A percentile compares a stretch with the other conserved stretches of the same genome.
Evolutionary conservation across 2,888 invertebrate species (phyloP).

Genomic region (Petrolisthes cinctipes): DNA sequence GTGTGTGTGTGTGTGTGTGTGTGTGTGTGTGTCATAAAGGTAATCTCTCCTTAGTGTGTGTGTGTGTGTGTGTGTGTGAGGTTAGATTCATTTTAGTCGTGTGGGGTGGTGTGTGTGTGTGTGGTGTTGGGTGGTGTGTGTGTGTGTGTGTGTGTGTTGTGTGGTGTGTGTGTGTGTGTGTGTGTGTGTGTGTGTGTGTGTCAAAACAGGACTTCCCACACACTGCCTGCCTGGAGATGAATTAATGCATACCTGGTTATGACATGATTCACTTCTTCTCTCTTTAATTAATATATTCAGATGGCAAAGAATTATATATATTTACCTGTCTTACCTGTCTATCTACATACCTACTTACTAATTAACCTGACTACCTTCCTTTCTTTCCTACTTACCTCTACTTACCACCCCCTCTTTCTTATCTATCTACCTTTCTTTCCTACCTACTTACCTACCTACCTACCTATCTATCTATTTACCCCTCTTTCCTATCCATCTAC

Average conservation of each 20-base stretch:
- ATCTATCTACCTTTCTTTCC: no score
- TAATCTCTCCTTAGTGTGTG: no score
- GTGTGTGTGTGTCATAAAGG: no score
- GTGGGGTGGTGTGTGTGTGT: neutral
- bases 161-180: neutral
- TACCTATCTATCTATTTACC: no score
- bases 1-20: neutral
- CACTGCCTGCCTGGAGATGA: no score
- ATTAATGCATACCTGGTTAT: neutral
- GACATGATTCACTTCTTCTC: neutral
- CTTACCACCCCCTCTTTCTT: no score
- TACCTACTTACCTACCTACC: no score
- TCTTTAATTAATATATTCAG: neutral
- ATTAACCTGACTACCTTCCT: no score
- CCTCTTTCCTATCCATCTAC: no score
- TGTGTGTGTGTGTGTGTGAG: neutral
- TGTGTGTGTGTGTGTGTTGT: neutral
- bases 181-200: constrained; percentile 12
- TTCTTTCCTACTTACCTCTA: no score
- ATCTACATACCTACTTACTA: no score
- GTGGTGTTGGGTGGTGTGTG: neutral
- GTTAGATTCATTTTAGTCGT: neutral
- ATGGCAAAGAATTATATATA: neutral
- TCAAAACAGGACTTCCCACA: neutral
- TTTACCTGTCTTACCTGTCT: neutral